Evolutionary conservation across 2,888 invertebrate genomes (phyloP).

Genomic region (Mesorhabditis belari): DNA sequence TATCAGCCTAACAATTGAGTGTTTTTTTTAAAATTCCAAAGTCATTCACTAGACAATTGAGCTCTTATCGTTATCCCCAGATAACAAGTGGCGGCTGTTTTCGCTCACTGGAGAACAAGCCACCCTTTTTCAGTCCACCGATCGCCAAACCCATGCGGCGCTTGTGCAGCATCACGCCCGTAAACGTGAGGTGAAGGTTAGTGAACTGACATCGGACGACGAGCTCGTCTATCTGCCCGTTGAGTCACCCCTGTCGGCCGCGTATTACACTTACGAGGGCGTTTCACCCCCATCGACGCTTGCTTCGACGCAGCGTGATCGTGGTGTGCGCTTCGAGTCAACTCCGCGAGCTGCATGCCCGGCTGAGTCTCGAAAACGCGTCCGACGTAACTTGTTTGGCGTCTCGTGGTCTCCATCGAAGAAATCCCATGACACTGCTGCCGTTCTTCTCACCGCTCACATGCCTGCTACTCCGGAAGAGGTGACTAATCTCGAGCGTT

Average conservation of each 20-base stretch:
- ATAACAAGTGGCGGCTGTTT: no score
- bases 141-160: slow-evolving; percentile 75
- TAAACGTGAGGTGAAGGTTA: slow-evolving; percentile 65
- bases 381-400: background rate
- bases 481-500: background rate
- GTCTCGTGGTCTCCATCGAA: background rate
- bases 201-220: slow-evolving; percentile 6
- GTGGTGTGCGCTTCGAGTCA: background rate
- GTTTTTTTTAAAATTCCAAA: no score
- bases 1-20: no score
- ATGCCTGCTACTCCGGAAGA: background rate
- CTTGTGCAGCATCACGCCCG: slow-evolving; percentile 65
- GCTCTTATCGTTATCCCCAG: no score
- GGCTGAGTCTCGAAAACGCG: background rate
- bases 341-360: background rate
- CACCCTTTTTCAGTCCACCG: background rate
- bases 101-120: no score
- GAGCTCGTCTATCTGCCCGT: slow-evolving; percentile 21
- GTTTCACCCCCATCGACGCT: background rate
- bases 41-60: no score
- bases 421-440: background rate
- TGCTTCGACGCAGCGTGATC: background rate
- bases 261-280: background rate
- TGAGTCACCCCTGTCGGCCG: slow-evolving; percentile 9
- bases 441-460: background rate